Conservation (phyloP, 2,113 vertebrate genomes). For the Etheostoma cragini region DNA sequence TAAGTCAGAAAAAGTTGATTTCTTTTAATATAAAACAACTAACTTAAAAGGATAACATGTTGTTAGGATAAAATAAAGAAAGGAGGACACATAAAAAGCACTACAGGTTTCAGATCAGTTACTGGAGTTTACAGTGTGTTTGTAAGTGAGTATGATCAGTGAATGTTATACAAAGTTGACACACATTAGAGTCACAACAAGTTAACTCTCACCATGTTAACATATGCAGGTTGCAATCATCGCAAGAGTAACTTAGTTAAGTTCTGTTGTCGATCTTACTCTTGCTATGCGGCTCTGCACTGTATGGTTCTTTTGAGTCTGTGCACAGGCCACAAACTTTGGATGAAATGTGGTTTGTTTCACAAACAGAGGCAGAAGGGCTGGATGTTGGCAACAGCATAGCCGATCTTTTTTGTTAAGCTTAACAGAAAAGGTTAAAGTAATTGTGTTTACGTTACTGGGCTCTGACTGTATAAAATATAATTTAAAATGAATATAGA, state of each 20-base stretch:
- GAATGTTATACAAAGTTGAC: not conserved
- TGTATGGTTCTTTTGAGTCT: not conserved
- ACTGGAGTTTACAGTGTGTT: not conserved
- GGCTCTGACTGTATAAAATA: too few relatives aligned
- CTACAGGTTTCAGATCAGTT: not conserved
- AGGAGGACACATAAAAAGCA: not conserved
- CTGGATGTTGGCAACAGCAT: not conserved
- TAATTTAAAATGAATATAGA: not conserved
- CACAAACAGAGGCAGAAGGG: not conserved
- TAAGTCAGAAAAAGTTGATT: not conserved
- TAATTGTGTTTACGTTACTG: not conserved
- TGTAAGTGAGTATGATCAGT: not conserved
- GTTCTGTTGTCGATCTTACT: not conserved
- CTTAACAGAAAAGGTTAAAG: not conserved
- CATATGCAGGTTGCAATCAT: not conserved
- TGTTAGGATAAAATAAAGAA: not conserved
- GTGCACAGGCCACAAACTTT: not conserved
- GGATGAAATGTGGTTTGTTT: not conserved
- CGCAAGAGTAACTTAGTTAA: not conserved
- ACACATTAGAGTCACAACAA: not conserved
- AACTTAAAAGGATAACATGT: not conserved
- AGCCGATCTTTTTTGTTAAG: not conserved
- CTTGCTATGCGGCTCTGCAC: not conserved
- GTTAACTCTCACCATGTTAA: not conserved
- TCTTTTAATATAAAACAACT: not conserved